Conservation (phyloP, 2,888 invertebrate species). For the Phoronis australis region DNA sequence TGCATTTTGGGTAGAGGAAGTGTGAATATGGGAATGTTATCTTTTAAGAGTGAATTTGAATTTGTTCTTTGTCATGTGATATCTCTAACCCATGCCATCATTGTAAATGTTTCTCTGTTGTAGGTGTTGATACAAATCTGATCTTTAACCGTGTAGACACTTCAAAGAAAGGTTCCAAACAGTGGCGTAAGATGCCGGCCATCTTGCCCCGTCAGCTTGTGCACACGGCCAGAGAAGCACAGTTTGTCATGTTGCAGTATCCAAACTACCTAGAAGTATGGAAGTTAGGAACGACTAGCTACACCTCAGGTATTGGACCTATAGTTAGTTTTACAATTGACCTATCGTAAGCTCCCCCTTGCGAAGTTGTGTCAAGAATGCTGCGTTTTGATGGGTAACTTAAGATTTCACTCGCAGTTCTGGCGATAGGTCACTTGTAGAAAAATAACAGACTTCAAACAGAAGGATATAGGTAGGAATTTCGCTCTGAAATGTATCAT, state of each 20-base stretch:
- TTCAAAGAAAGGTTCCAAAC: constrained; percentile 2
- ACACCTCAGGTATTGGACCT: constrained; percentile 23
- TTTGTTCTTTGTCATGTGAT: too few species aligned
- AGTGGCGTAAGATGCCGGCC: constrained; percentile 12
- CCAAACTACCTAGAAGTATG: constrained; percentile 52
- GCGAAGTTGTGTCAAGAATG: too few species aligned
- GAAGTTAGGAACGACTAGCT: constrained; percentile 55
- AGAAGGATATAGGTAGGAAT: too few species aligned
- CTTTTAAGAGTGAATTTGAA: too few species aligned
- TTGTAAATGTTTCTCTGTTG: constrained; percentile 1
- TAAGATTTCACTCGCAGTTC: too few species aligned
- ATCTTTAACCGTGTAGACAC: constrained; percentile 9
- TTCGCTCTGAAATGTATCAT: too few species aligned
- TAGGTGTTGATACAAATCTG: constrained; percentile 23
- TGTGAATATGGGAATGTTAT: too few species aligned
- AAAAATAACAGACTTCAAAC: too few species aligned
- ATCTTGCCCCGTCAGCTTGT: constrained; percentile 28
- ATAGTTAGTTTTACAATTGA: not conserved
- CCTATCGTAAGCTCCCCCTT: too few species aligned
- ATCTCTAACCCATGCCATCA: not conserved
- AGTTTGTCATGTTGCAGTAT: constrained; percentile 51
- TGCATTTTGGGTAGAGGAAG: too few species aligned
- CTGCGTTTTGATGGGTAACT: too few species aligned
- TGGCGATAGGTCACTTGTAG: too few species aligned
- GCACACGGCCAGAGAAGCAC: constrained; percentile 37